phyloP scores from a whole-genome alignment of 2,797 vertebrate species.

The Acipenser transmontanus region DNA sequence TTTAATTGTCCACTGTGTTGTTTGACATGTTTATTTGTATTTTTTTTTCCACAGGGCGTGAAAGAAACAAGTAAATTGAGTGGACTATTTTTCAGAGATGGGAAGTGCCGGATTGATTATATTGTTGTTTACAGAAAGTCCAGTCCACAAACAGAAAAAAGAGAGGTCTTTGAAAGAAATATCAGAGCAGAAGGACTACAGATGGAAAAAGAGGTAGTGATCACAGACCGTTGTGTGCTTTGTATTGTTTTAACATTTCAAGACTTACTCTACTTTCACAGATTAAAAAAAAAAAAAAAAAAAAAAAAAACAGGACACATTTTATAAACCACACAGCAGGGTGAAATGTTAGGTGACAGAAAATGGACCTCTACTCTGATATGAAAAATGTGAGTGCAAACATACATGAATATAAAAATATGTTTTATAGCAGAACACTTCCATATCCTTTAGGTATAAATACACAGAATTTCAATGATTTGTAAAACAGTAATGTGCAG shows the following conservation, averaged over 20 bases:
- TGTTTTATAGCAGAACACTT: no score
- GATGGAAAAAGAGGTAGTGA: constrained; percentile 83
- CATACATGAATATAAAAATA: no score
- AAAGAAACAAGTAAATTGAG: constrained; percentile 63
- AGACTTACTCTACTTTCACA: neutral
- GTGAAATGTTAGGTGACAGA: no score
- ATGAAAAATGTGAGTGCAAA: no score
- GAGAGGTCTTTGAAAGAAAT: constrained; percentile 87
- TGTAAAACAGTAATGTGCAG: no score
- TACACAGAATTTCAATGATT: no score
- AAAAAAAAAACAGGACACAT: no score
- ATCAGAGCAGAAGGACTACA: constrained; percentile 84
- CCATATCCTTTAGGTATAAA: no score
- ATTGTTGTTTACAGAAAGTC: constrained; percentile 88
- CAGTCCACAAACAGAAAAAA: constrained; percentile 75
- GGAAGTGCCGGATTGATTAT: constrained; percentile 83
- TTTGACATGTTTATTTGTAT: neutral
- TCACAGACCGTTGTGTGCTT: neutral
- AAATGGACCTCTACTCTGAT: no score
- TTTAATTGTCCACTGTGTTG: no score
- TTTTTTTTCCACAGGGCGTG: constrained; percentile 50
- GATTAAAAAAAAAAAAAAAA: no score
- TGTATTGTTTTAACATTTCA: neutral
- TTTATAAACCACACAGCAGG: no score
- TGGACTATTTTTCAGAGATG: constrained; percentile 80